Conservation (phyloP, 2,797 vertebrate genomes). For the Rhyacichthys aspro region DNA sequence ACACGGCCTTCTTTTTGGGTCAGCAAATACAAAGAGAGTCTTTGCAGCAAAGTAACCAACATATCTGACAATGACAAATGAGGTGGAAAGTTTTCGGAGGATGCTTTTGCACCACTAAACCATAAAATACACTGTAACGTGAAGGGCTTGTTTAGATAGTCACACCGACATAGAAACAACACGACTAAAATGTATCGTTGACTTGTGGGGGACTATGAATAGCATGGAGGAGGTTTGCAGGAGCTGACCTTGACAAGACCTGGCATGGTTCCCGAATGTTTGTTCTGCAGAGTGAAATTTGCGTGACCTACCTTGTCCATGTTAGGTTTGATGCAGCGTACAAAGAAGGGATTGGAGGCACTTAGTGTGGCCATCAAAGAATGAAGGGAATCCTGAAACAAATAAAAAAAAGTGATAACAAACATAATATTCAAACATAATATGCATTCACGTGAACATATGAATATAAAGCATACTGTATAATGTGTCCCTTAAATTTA, state of each 20-base stretch:
- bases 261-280: slow-evolving; percentile 46
- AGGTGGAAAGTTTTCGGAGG: slow-evolving; percentile 17
- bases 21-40: slow-evolving; percentile 43
- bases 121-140: slow-evolving; percentile 17
- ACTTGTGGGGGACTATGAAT: slow-evolving; percentile 50
- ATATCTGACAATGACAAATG: slow-evolving; percentile 22
- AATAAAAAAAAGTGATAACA: slow-evolving; percentile 33
- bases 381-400: slow-evolving; percentile 89
- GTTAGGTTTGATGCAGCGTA: slow-evolving; percentile 96
- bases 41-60: slow-evolving; percentile 34
- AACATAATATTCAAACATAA: slow-evolving; percentile 20
- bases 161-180: slow-evolving; percentile 20
- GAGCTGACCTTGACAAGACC: slow-evolving; percentile 55
- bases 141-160: slow-evolving; percentile 8
- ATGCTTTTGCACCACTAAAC: slow-evolving; percentile 15
- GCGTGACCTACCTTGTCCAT: slow-evolving; percentile 86
- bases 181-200: slow-evolving; percentile 40
- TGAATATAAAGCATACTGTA: background rate
- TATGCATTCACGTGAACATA: background rate
- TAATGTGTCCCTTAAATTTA: background rate
- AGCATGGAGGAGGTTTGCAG: slow-evolving; percentile 48
- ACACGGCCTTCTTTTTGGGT: slow-evolving; percentile 42
- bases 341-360: slow-evolving; percentile 92
- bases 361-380: slow-evolving; percentile 92
- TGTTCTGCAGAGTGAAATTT: slow-evolving; percentile 40